phyloP scores from a whole-genome alignment of 2,113 vertebrate genomes.

The Spilogale gracilis region DNA sequence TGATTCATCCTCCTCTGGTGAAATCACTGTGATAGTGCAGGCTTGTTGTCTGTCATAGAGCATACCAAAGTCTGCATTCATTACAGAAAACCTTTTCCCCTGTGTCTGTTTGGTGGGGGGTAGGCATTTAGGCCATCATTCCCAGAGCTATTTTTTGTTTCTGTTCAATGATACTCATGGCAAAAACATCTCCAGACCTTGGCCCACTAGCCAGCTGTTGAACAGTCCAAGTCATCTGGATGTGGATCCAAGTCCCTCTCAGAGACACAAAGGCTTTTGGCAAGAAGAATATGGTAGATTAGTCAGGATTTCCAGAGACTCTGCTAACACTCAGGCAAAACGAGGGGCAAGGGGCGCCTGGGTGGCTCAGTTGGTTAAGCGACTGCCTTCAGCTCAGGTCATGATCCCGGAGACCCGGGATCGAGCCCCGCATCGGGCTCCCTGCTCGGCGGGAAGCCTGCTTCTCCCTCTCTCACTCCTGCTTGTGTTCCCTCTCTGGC shows the following conservation, averaged over 20 bases:
- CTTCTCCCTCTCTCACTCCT: too few relatives aligned
- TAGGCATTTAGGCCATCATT: background rate
- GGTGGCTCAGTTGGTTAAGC: too few relatives aligned
- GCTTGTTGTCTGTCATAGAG: background rate
- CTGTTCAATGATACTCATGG: background rate
- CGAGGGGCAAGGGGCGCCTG: background rate
- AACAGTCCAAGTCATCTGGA: background rate
- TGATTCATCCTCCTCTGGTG: background rate
- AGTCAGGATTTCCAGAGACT: background rate
- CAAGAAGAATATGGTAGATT: background rate
- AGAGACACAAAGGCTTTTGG: background rate
- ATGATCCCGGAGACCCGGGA: too few relatives aligned
- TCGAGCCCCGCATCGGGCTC: too few relatives aligned
- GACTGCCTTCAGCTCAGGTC: too few relatives aligned
- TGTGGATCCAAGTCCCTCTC: background rate
- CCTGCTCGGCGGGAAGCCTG: too few relatives aligned
- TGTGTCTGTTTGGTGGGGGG: background rate
- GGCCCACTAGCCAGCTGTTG: background rate
- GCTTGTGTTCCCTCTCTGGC: too few relatives aligned
- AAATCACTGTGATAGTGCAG: background rate
- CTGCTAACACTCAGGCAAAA: background rate
- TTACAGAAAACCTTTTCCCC: background rate
- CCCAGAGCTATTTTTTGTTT: background rate
- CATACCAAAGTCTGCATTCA: rapidly evolving
- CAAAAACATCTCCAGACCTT: background rate